A percentile compares a stretch with the other conserved stretches of the same genome.
Evolutionary conservation across 2,888 invertebrate genomes (phyloP).

Genomic region (Bombyx huttoni): DNA sequence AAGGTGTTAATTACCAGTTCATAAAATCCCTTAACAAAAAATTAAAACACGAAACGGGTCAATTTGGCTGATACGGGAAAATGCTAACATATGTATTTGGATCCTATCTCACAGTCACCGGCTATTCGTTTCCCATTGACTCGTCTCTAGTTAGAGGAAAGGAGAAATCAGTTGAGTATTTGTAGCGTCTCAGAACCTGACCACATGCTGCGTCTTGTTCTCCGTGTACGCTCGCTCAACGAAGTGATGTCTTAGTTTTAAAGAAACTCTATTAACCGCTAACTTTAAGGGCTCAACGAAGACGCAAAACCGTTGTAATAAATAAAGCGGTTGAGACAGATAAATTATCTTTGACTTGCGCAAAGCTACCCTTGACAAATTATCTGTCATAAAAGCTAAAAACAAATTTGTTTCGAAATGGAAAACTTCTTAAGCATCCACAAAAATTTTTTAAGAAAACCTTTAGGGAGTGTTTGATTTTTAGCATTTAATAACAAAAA

Average conservation of each 20-base stretch:
- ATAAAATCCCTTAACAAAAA: no score
- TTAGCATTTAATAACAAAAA: no score
- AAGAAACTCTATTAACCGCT: slow-evolving; percentile 63
- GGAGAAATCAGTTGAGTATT: slow-evolving; percentile 32
- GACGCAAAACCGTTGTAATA: slow-evolving; percentile 64
- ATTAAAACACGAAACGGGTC: slow-evolving; percentile 1
- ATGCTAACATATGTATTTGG: slow-evolving; percentile 10
- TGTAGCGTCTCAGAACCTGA: slow-evolving; percentile 20
- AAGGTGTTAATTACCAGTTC: no score
- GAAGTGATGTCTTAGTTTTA: slow-evolving; percentile 50
- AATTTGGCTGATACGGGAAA: not conserved
- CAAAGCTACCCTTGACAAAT: slow-evolving; percentile 65
- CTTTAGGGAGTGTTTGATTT: slow-evolving; percentile 22
- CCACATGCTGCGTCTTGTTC: slow-evolving; percentile 26
- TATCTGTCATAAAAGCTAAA: slow-evolving; percentile 67
- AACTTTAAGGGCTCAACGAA: slow-evolving; percentile 62
- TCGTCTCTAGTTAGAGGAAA: slow-evolving; percentile 33
- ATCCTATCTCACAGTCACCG: slow-evolving; percentile 26
- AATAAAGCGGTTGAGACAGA: slow-evolving; percentile 69
- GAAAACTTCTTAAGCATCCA: slow-evolving; percentile 53
- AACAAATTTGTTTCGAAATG: slow-evolving; percentile 61
- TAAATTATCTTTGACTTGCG: slow-evolving; percentile 70
- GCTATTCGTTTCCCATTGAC: slow-evolving; percentile 46
- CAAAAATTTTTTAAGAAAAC: slow-evolving; percentile 36
- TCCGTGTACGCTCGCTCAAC: slow-evolving; percentile 18